Evolutionary conservation across 92 coral and sea anemone genomes (phyloP).

Genomic region (Siderastrea siderea): DNA sequence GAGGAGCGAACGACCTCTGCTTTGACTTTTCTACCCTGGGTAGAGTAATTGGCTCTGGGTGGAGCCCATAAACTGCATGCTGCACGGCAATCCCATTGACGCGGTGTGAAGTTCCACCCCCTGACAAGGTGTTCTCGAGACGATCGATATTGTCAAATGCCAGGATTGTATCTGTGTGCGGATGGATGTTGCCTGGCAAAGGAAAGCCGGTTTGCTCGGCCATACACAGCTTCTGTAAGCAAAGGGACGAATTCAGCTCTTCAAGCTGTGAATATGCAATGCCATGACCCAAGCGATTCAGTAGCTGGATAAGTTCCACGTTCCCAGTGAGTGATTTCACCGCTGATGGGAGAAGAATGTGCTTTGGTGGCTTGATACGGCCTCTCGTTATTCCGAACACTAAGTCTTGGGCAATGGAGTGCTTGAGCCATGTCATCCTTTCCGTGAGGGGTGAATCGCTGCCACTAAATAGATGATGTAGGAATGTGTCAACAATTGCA

Average conservation of each 20-base stretch:
- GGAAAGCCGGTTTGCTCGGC: not conserved
- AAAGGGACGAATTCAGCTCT: constrained; percentile 5
- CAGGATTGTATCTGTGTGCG: constrained; percentile 49
- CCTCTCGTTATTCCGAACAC: constrained; percentile 9
- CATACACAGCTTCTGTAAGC: constrained; percentile 3
- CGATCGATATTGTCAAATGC: constrained; percentile 75
- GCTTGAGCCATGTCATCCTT: constrained; percentile 1
- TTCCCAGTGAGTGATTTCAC: constrained; percentile 72
- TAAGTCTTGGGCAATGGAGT: constrained; percentile 3
- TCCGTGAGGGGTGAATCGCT: not conserved
- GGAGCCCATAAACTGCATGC: constrained; percentile 7
- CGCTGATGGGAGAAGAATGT: constrained; percentile 45
- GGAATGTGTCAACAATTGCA: constrained; percentile 21
- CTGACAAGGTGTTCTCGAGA: constrained; percentile 55
- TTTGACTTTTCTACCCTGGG: constrained; percentile 14
- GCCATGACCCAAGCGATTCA: constrained; percentile 70
- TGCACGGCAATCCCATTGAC: constrained; percentile 10
- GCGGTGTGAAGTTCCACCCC: constrained; percentile 57
- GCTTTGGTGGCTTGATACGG: not conserved
- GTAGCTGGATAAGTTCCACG: constrained; percentile 55
- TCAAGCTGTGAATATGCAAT: constrained; percentile 53
- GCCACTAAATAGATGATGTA: constrained; percentile 10
- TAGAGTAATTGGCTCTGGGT: not conserved
- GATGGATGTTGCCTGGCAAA: constrained; percentile 31
- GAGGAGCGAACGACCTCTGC: constrained; percentile 6